Evolutionary conservation across 2,888 invertebrate species (phyloP).

Genomic region (Lithophane semibrunnea): DNA sequence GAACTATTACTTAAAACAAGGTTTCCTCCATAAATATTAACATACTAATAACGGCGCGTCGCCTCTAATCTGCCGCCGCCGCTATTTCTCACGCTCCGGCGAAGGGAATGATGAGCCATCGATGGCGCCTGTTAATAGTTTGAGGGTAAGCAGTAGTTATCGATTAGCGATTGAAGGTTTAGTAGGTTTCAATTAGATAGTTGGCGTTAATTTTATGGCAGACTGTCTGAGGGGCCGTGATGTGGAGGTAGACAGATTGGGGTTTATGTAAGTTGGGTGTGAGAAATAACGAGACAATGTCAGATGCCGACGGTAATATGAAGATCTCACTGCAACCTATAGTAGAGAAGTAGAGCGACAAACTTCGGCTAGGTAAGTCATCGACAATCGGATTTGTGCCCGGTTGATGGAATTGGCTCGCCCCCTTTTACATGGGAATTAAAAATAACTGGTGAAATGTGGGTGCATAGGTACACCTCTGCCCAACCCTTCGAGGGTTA

Average conservation of each 20-base stretch:
- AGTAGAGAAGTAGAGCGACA: neutral
- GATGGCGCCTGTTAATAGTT: conserved; percentile 43
- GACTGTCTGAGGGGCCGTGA: conserved; percentile 1
- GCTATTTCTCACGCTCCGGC: conserved; percentile 56
- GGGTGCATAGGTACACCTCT: neutral
- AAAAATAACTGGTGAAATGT: neutral
- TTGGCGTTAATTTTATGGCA: conserved; percentile 45
- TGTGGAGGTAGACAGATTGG: neutral
- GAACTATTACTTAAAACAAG: neutral
- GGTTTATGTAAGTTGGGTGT: neutral
- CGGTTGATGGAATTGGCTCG: neutral
- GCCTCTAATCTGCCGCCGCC: conserved; percentile 47
- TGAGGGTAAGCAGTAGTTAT: conserved; percentile 13
- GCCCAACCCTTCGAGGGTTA: neutral
- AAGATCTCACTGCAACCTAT: neutral
- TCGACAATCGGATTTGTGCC: neutral
- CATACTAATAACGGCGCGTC: conserved; percentile 39
- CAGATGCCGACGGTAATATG: neutral
- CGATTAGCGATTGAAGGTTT: conserved; percentile 19
- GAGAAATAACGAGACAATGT: neutral
- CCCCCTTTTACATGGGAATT: neutral
- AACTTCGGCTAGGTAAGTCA: neutral
- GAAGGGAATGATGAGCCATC: conserved; percentile 59
- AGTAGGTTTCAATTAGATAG: conserved; percentile 28
- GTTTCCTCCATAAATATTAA: conserved; percentile 50